Percentiles rank a stretch among this genome's conserved stretches.
Conservation (phyloP, 2,888 invertebrate genomes). For the Prosapia bicincta region DNA sequence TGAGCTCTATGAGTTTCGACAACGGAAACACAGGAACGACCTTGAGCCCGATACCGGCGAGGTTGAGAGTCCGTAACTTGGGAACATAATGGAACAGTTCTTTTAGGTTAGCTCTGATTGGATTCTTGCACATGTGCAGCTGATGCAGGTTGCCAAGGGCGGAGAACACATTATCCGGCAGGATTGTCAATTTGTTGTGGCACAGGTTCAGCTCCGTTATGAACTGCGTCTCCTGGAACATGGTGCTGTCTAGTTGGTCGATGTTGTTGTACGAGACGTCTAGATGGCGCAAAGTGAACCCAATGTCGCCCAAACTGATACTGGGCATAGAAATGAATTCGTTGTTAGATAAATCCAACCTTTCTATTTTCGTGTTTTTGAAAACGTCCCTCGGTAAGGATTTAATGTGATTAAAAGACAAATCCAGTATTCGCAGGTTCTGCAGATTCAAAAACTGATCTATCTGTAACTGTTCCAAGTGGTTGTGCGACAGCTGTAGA, state of each 20-base stretch:
- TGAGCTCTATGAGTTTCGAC: slow-evolving; percentile 72
- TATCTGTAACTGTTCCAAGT: slow-evolving; percentile 69
- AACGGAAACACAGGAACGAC: slow-evolving; percentile 71
- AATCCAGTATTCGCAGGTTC: slow-evolving; percentile 66
- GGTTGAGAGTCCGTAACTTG: slow-evolving; percentile 69
- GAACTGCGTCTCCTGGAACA: slow-evolving; percentile 79
- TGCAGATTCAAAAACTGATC: slow-evolving; percentile 77
- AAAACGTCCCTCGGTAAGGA: slow-evolving; percentile 75
- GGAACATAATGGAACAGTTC: slow-evolving; percentile 85
- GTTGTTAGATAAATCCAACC: slow-evolving; percentile 74
- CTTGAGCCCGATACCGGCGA: slow-evolving; percentile 64
- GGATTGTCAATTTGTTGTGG: slow-evolving; percentile 74
- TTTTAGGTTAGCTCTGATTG: slow-evolving; percentile 78
- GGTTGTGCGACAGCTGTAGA: slow-evolving; percentile 74
- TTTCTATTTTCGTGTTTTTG: slow-evolving; percentile 73
- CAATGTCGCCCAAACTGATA: slow-evolving; percentile 71
- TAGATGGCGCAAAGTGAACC: slow-evolving; percentile 71
- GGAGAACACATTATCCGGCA: slow-evolving; percentile 86
- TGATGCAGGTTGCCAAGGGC: slow-evolving; percentile 73
- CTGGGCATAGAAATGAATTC: slow-evolving; percentile 77
- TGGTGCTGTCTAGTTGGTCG: slow-evolving; percentile 82
- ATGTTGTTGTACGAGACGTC: slow-evolving; percentile 76
- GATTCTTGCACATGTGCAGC: slow-evolving; percentile 77
- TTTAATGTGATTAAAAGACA: slow-evolving; percentile 68
- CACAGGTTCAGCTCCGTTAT: slow-evolving; percentile 73